Base-by-base conservation (phyloP, 2,113 vertebrate species). In the Antennarius striatus region DNA sequence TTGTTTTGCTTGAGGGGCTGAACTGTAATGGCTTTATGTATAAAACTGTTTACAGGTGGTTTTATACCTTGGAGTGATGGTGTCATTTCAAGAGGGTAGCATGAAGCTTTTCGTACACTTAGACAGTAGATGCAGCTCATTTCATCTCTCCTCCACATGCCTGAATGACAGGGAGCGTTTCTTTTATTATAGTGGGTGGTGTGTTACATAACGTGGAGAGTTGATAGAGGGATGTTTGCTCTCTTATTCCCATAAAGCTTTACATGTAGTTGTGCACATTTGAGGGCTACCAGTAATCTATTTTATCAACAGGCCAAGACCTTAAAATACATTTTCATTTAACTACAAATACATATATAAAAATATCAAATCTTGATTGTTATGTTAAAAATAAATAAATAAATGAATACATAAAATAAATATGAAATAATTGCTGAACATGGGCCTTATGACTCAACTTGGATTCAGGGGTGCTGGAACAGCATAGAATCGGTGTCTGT, bases 101-200 rank as follows among this genome's bases (percentile, higher is more conserved):
- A 52, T 0, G 16, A 40, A 17, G 47, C 67, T 47, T 22, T 56
- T 70, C 75, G 79, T 74, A 69, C 73, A 74, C 47, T 65, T 54
- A 15, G 3, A 28, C 1, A 10, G 55, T 53, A 22, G 47, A 49
- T 56, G 68, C n/a, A 10, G 65, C 55, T 47, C 64, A 63, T 62
- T 71, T 58, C 4, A 75, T 40, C 48, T 75, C 15, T 17, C 56
- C 71, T 80, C 75, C 39, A 58, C 63, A 66, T 36, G 0, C 29
- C 40, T 71, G 78, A 83, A 54, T 81, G 83, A 75, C 75, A 55
- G 63, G 4, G 62, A 58, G 63, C 13, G 50, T 68, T 61, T 52
- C 67, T 62, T 82, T 80, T 65, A 81, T 72, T 63, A n/a, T 73
- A 79, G 78, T 75, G 67, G 64, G 76, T 72, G 79, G 83, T 3